Conservation (phyloP, 2,888 invertebrate genomes). For the Chironomus tentans region DNA sequence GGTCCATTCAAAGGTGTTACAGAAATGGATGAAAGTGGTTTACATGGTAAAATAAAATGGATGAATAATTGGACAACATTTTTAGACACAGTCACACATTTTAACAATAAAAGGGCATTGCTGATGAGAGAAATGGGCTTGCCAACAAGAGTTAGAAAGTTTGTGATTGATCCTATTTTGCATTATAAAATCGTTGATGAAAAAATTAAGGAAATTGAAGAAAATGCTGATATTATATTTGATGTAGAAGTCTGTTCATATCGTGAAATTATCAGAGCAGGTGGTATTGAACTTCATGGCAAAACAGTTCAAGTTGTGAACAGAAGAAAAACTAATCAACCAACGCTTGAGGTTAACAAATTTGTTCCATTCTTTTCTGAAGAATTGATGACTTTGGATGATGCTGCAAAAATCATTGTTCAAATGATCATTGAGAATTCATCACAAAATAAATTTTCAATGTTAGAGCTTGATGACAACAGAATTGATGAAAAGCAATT, state of each 20-base stretch:
- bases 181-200: conserved; percentile 45
- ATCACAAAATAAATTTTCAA: conserved; percentile 48
- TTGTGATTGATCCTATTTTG: conserved; percentile 57
- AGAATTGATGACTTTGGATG: conserved; percentile 40
- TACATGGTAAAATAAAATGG: conserved; percentile 57
- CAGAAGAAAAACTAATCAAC: conserved; percentile 50
- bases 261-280: conserved; percentile 46
- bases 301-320: conserved; percentile 61
- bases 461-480: conserved; percentile 45
- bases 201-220: conserved; percentile 42
- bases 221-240: conserved; percentile 34
- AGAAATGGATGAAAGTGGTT: conserved; percentile 37
- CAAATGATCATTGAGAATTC: conserved; percentile 61
- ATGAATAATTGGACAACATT: conserved; percentile 79
- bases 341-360: conserved; percentile 58
- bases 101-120: conserved; percentile 56
- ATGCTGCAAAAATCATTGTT: conserved; percentile 47
- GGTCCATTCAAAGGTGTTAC: conserved; percentile 37
- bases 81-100: conserved; percentile 87
- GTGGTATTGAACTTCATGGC: conserved; percentile 69
- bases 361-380: conserved; percentile 54
- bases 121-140: conserved; percentile 60
- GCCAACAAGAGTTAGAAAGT: conserved; percentile 63
- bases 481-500: conserved; percentile 36
- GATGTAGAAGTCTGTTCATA: conserved; percentile 36